These are phyloP conservation scores for Diuraphis noxia DNA, from an alignment of 1,140 invertebrate genomes.

Conservation along the genomic window DNA sequence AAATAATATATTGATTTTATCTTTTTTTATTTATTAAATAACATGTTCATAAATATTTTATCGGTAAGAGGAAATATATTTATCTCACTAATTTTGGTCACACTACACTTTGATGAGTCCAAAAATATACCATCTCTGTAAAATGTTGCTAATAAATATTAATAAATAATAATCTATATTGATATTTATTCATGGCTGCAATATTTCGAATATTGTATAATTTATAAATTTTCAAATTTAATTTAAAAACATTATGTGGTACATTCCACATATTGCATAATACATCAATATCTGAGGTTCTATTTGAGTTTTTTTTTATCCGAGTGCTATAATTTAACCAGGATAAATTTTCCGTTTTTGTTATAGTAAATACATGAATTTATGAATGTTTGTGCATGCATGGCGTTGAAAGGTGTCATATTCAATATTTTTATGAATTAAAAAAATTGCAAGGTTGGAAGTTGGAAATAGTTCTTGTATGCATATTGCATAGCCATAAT, in stretches of 20 bases:
- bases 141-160: background rate
- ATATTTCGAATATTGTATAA: background rate
- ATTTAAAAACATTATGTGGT: background rate
- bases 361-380: background rate
- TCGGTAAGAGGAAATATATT: background rate
- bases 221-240: background rate
- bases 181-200: background rate
- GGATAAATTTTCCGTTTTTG: background rate
- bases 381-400: background rate
- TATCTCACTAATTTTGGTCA: background rate
- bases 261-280: background rate
- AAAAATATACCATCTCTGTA: background rate
- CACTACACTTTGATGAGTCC: too few relatives aligned
- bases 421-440: too few relatives aligned
- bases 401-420: background rate
- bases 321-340: background rate
- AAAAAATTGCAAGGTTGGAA: background rate
- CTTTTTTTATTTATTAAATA: background rate
- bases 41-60: background rate
- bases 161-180: background rate
- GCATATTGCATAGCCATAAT: background rate
- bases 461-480: background rate
- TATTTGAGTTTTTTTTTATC: background rate
- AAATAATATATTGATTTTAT: background rate
- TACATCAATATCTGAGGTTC: background rate